Evolutionary conservation across 1,140 invertebrate genomes (phyloP).

Genomic region (Bombus waltoni): DNA sequence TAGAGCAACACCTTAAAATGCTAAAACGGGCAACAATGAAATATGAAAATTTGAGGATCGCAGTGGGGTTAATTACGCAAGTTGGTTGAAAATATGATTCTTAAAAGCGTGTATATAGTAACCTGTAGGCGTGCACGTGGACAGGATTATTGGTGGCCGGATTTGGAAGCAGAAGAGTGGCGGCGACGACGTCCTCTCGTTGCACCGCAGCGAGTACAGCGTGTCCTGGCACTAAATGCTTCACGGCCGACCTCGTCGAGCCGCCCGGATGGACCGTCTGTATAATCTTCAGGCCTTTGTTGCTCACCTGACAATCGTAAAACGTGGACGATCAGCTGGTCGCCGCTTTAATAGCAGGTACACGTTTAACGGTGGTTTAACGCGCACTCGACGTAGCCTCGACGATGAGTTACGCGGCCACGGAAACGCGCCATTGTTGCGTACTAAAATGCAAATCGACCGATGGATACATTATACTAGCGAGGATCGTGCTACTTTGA

Average conservation of each 20-base stretch:
- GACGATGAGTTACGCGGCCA: neutral
- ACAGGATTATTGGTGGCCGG: constrained; percentile 92
- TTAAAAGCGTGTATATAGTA: neutral
- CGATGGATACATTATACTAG: neutral
- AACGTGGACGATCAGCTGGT: constrained; percentile 38
- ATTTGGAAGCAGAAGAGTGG: constrained; percentile 94
- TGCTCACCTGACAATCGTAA: constrained; percentile 88
- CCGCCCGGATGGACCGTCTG: constrained; percentile 87
- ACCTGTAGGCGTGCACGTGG: constrained; percentile 96
- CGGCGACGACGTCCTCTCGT: constrained; percentile 95
- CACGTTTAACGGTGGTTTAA: constrained; percentile 23
- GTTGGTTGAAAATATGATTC: neutral
- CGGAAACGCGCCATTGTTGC: constrained; percentile 2
- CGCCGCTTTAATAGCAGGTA: neutral
- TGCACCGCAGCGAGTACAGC: constrained; percentile 94
- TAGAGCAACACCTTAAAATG: no score
- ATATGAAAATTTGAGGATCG: no score
- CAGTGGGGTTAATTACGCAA: no score
- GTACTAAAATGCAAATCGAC: constrained; percentile 34
- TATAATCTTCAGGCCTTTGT: constrained; percentile 96
- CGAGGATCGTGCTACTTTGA: constrained; percentile 20
- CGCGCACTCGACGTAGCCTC: neutral
- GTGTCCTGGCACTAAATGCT: constrained; percentile 97
- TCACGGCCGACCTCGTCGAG: constrained; percentile 87
- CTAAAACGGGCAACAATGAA: no score